Evolutionary conservation across 2,113 vertebrate species (phyloP).

Genomic region (Orycteropus afer): DNA sequence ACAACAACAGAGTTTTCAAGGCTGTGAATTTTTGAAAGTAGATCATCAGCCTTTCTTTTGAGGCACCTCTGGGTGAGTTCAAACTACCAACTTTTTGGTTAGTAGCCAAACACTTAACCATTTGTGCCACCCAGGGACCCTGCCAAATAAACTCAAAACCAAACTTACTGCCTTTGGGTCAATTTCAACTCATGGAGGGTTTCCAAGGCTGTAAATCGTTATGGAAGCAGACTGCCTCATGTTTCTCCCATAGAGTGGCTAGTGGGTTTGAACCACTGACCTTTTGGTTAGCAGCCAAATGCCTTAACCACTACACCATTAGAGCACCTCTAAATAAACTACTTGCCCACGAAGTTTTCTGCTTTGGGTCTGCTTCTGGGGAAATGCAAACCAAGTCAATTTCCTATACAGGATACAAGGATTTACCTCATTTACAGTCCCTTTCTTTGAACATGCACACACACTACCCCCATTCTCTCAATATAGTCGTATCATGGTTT

Average conservation of each 20-base stretch:
- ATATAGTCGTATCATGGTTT: not conserved
- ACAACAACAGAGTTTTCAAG: not conserved
- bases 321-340: not conserved
- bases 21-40: not conserved
- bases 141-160: too few relatives aligned
- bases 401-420: not conserved
- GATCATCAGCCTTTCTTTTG: not conserved
- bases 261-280: not conserved
- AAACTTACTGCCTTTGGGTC: too few relatives aligned
- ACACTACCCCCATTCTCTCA: not conserved
- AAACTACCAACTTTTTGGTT: not conserved
- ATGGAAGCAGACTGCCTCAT: too few relatives aligned
- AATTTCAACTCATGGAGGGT: too few relatives aligned
- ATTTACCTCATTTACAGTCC: not conserved
- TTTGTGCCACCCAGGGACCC: too few relatives aligned
- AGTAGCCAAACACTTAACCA: not conserved
- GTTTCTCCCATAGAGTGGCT: too few relatives aligned
- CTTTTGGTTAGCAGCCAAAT: not conserved
- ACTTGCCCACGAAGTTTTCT: not conserved
- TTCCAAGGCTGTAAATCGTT: too few relatives aligned
- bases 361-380: not conserved
- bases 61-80: not conserved
- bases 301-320: not conserved
- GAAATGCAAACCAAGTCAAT: conserved; percentile 5
- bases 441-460: not conserved